Evolutionary conservation across 2,888 invertebrate genomes (phyloP), one percentile per base, ranked within the genome.

Genomic region (Lasioglossum morio): DNA sequence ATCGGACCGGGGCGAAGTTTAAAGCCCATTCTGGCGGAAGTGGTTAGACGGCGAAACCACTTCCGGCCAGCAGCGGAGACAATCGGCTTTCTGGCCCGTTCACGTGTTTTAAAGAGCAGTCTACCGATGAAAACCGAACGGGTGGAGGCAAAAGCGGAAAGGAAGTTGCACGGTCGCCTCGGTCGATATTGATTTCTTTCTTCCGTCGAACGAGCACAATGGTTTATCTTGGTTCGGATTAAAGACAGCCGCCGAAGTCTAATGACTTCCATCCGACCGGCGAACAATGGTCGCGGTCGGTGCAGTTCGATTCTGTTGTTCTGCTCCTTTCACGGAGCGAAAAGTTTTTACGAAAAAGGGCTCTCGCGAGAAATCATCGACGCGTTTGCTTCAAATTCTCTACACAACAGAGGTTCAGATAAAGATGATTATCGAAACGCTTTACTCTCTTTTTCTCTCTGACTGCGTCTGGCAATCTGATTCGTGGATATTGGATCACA

Each of bases 41-140:
- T 81, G 88, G 89, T 89, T 77, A 84, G 87, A 87, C 81, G 87
- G 84, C 86, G 85, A 89, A 81, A 91, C 93, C 92, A 86, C 93
- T 92, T 92, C 93, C 93, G 92, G 88, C 83, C 86, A 63, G 69
- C 53, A 72, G 16, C 30, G 63, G 72, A 83, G 91, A 89, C 89
- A 84, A 88, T 90, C 86, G 84, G 84, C 81, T 85, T 84, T 84
- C 81, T 84, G 86, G 34, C 86, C 63, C 66, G 69, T 46, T 79
- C 81, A 37, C 78, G 80, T 77, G 82, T 85, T 88, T 88, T 87
- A 84, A 73, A 90, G 80, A 86, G 83, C 87, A 82, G 81, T 84
- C 87, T 85, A 88, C 87, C 89, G 89, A 82, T 86, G 82, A 88
- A 84, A 90, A 86, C 79, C 83, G 81, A 82, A 53, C 72, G 34